phyloP scores from a whole-genome alignment of 2,888 invertebrate genomes.

The Urechis unicinctus region DNA sequence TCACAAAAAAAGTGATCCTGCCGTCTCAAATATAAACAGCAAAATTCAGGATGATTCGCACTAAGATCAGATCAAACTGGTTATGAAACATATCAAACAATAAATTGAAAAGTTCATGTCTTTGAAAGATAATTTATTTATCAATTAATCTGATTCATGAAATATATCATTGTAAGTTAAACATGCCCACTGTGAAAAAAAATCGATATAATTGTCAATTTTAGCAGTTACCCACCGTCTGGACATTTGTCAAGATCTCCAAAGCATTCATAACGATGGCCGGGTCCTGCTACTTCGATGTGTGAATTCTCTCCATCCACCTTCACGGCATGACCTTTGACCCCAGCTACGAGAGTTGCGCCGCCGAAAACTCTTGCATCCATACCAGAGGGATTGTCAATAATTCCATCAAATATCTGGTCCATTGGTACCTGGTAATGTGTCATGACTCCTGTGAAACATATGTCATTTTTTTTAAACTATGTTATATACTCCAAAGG shows the following conservation, averaged over 20 bases:
- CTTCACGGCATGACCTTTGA: conserved; percentile 32
- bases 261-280: conserved; percentile 43
- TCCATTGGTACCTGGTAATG: conserved; percentile 45
- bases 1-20: neutral
- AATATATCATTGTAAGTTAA: too few relatives aligned
- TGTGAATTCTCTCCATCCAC: conserved; percentile 30
- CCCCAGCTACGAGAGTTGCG: conserved; percentile 28
- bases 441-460: conserved; percentile 26
- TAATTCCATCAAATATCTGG: conserved; percentile 20
- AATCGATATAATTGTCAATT: too few relatives aligned
- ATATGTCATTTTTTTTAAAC: too few relatives aligned
- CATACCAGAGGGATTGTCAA: conserved; percentile 43
- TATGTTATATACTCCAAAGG: too few relatives aligned
- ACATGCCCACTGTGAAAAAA: too few relatives aligned
- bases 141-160: too few relatives aligned
- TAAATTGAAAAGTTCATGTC: too few relatives aligned
- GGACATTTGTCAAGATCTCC: conserved; percentile 41
- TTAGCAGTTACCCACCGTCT: conserved; percentile 30
- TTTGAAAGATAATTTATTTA: too few relatives aligned
- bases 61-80: too few relatives aligned
- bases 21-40: neutral
- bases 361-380: conserved; percentile 28
- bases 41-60: neutral
- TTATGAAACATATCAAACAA: too few relatives aligned
- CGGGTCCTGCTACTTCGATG: conserved; percentile 36